phyloP scores from a whole-genome alignment of 2,797 vertebrate genomes.

The Pantherophis vulpinus region DNA sequence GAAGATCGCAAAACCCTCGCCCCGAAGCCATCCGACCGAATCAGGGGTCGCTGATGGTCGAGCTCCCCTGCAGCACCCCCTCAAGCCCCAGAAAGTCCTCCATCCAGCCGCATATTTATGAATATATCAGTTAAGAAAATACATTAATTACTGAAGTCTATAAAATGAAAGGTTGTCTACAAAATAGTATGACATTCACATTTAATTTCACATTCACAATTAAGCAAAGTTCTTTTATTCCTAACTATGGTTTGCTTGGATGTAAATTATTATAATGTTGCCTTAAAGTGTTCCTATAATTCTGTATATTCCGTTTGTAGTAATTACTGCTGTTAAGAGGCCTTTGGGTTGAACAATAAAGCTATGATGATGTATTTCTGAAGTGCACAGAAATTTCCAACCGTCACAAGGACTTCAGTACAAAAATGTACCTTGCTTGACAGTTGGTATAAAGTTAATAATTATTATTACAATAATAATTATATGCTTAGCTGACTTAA shows the following conservation, averaged over 20 bases:
- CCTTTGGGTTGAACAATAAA: slow-evolving; percentile 8
- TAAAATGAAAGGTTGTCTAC: not conserved
- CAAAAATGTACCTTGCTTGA: not conserved
- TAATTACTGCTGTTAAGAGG: slow-evolving; percentile 1
- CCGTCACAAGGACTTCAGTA: not conserved
- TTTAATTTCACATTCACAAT: too few relatives aligned
- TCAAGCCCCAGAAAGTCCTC: too few relatives aligned
- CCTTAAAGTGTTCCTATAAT: not conserved
- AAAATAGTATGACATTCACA: not conserved
- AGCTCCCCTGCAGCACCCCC: too few relatives aligned
- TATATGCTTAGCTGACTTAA: not conserved
- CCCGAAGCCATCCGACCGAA: too few relatives aligned
- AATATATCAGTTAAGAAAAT: not conserved
- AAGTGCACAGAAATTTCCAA: not conserved
- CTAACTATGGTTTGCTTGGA: not conserved
- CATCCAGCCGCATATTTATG: too few relatives aligned
- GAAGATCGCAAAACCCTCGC: too few relatives aligned
- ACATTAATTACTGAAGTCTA: not conserved
- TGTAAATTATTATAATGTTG: not conserved
- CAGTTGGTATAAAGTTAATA: not conserved
- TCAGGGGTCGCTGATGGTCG: too few relatives aligned
- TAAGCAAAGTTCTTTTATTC: not conserved
- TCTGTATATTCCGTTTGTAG: not conserved
- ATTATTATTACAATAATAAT: not conserved
- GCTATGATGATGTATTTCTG: not conserved